phyloP scores from a whole-genome alignment of 64 coral and sea anemone species.

The Anthopleura sola region DNA sequence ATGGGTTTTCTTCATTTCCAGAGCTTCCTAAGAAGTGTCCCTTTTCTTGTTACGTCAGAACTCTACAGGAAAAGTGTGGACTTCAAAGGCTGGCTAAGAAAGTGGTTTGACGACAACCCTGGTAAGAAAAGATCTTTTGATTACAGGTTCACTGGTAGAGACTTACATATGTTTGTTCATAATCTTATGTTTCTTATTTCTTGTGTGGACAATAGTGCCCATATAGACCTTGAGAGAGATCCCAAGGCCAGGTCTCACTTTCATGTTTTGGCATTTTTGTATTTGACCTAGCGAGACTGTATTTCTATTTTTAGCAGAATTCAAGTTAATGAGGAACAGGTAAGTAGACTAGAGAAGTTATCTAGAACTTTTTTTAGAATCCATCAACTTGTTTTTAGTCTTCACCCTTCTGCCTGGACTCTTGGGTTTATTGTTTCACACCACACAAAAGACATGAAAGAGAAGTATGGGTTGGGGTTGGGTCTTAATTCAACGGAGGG shows the following conservation, averaged over 20 bases:
- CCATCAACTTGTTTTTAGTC: conserved; percentile 16
- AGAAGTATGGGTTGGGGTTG: conserved; percentile 13
- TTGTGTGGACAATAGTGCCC: too few relatives aligned
- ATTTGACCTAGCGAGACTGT: conserved; percentile 14
- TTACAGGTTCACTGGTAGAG: conserved; percentile 52
- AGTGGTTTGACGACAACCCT: conserved; percentile 36
- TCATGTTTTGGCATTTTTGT: conserved; percentile 8
- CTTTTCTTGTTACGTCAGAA: neutral
- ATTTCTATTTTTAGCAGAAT: conserved; percentile 38
- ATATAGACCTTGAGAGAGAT: too few relatives aligned
- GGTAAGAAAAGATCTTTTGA: conserved; percentile 44
- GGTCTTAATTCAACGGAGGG: too few relatives aligned
- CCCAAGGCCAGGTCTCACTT: conserved; percentile 12
- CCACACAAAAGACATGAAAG: conserved; percentile 29
- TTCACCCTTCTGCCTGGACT: conserved; percentile 22
- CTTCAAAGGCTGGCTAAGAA: conserved; percentile 46
- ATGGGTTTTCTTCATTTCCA: too few relatives aligned
- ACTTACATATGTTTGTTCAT: conserved; percentile 34
- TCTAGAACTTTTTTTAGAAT: conserved; percentile 29
- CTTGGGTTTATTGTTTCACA: conserved; percentile 9
- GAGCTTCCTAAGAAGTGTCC: neutral
- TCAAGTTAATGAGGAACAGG: conserved; percentile 24
- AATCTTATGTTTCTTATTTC: conserved; percentile 60
- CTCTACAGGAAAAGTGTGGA: neutral
- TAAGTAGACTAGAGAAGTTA: conserved; percentile 16